These are phyloP conservation scores for Cassiopea xamachana DNA, from an alignment of 30 jellyfish, hydroid and myxozoan species.

Conservation along the genomic window DNA sequence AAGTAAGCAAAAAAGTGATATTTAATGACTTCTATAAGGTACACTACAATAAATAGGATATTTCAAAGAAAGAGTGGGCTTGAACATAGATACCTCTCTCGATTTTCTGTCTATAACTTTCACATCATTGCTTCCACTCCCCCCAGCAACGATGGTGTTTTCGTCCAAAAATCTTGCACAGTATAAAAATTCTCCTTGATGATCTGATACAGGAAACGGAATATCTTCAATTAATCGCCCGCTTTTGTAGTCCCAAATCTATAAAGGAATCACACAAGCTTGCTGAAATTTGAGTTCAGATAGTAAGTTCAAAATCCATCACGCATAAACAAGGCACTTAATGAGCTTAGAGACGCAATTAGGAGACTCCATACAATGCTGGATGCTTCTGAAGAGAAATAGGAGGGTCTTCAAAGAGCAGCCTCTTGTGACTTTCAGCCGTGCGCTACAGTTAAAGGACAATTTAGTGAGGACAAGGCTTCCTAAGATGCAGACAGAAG, in stretches of 20 bases:
- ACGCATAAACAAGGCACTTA: neutral
- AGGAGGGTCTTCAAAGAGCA: neutral
- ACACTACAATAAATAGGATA: neutral
- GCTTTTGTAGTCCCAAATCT: constrained; percentile 93
- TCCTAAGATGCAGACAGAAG: neutral
- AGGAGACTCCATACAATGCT: neutral
- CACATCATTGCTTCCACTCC: constrained; percentile 96
- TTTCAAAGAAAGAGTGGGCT: neutral
- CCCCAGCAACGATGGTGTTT: constrained; percentile 83
- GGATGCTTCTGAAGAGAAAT: neutral
- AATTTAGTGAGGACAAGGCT: neutral
- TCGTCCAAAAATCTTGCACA: constrained; percentile 90
- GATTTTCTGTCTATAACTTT: constrained; percentile 63
- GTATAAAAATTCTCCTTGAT: constrained; percentile 87
- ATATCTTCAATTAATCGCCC: constrained; percentile 73
- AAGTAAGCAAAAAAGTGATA: too few species aligned
- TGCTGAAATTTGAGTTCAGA: too few species aligned
- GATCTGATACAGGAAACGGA: constrained; percentile 77
- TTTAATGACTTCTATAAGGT: too few species aligned
- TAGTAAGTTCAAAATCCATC: neutral
- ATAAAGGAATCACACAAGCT: neutral
- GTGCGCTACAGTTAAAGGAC: neutral
- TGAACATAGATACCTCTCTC: constrained; percentile 40
- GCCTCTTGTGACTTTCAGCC: neutral
- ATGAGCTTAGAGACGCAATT: neutral